These are phyloP conservation scores for Enteromius treurensis DNA, from an alignment of 2,797 vertebrate species.

Conservation along the genomic window DNA sequence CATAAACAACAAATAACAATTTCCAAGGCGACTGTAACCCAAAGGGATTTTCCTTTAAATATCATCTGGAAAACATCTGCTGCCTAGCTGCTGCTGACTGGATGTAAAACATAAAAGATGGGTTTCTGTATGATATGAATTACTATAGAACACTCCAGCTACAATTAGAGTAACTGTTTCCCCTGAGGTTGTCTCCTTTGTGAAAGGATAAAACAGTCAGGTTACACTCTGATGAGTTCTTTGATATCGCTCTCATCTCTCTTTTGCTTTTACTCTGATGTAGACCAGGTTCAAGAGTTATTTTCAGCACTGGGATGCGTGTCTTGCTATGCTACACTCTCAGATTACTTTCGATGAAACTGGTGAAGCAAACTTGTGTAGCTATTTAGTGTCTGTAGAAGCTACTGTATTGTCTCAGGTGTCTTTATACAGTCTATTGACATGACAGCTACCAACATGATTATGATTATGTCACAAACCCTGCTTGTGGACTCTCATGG, in stretches of 20 bases:
- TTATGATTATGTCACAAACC: not conserved
- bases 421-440: slow-evolving; percentile 6
- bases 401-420: not conserved
- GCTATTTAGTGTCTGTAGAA: slow-evolving; percentile 12
- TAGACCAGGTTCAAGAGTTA: not conserved
- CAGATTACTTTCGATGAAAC: not conserved
- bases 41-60: slow-evolving; percentile 15
- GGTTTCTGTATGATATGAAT: slow-evolving; percentile 20
- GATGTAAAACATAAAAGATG: slow-evolving; percentile 5
- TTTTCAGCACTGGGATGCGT: not conserved
- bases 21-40: not conserved
- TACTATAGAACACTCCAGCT: not conserved
- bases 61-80: slow-evolving; percentile 19
- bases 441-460: slow-evolving; percentile 1
- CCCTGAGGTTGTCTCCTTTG: slow-evolving; percentile 1
- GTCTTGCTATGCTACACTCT: slow-evolving; percentile 19
- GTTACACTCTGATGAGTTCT: slow-evolving; percentile 20
- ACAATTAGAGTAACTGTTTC: slow-evolving; percentile 22
- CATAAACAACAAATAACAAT: not conserved
- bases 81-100: not conserved
- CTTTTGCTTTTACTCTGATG: not conserved
- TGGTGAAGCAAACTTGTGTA: slow-evolving; percentile 28
- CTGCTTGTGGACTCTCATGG: no score
- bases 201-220: slow-evolving; percentile 17
- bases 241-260: slow-evolving; percentile 11